phyloP scores from a whole-genome alignment of 2,113 vertebrate species.

The Indri indri region DNA sequence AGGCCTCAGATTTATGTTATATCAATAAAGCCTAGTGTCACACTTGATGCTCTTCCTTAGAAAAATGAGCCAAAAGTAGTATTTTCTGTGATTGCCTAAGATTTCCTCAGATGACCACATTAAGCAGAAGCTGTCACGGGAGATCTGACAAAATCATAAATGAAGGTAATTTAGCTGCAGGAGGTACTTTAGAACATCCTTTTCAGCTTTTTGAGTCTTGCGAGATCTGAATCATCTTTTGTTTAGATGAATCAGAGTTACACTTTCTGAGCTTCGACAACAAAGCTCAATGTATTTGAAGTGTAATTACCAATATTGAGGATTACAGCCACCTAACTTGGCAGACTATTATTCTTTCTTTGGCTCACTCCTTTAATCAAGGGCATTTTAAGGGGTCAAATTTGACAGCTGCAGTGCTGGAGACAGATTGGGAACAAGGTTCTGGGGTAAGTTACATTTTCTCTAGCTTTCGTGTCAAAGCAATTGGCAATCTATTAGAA shows the following conservation, averaged over 20 bases:
- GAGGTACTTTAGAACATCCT: not conserved
- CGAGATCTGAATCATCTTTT: slow-evolving; percentile 58
- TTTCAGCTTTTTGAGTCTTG: not conserved
- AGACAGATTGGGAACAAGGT: slow-evolving; percentile 45
- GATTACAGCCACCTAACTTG: slow-evolving; percentile 59
- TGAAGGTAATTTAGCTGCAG: slow-evolving; percentile 23
- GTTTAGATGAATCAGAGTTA: slow-evolving; percentile 52
- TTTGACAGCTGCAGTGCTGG: slow-evolving; percentile 12
- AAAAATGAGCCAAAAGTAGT: not conserved
- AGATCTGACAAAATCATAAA: slow-evolving; percentile 27
- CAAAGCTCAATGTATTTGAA: slow-evolving; percentile 65
- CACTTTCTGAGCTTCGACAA: slow-evolving; percentile 42
- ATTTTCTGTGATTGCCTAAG: not conserved
- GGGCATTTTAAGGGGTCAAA: slow-evolving; percentile 48
- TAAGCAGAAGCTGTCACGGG: not conserved
- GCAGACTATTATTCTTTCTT: slow-evolving; percentile 64
- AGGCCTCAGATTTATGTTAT: not conserved
- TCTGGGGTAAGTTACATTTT: slow-evolving; percentile 55
- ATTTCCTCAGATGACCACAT: slow-evolving; percentile 6
- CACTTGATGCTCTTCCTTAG: not conserved
- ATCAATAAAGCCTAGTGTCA: not conserved
- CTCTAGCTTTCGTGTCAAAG: slow-evolving; percentile 54
- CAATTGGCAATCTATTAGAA: slow-evolving; percentile 35
- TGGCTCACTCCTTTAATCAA: slow-evolving; percentile 68
- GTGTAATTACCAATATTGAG: slow-evolving; percentile 67